Conservation (phyloP, 2,113 vertebrate species). For the Steatornis caripensis region DNA sequence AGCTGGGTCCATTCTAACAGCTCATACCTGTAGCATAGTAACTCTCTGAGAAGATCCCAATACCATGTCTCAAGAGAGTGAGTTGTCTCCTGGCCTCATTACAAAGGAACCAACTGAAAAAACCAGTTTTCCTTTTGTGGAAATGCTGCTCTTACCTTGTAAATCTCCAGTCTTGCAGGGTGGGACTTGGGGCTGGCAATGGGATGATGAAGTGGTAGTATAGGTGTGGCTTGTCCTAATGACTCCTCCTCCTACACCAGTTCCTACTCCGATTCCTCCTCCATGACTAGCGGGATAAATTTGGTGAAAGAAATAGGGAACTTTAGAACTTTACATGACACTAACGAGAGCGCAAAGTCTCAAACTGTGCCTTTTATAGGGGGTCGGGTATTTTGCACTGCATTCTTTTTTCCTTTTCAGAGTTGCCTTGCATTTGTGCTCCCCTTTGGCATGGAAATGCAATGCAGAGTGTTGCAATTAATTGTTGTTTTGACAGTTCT, state of each 20-base stretch:
- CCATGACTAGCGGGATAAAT: neutral
- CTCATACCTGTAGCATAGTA: neutral
- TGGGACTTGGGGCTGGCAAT: slow-evolving; percentile 43
- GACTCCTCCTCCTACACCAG: slow-evolving; percentile 20
- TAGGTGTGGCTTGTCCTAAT: slow-evolving; percentile 47
- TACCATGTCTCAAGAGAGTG: neutral
- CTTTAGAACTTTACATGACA: neutral
- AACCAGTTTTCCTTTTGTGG: neutral
- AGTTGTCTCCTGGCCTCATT: neutral
- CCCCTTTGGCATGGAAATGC: neutral
- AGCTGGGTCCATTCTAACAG: neutral
- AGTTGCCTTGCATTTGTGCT: neutral
- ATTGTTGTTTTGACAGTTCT: neutral
- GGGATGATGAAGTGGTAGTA: slow-evolving; percentile 17
- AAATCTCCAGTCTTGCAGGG: slow-evolving; percentile 40
- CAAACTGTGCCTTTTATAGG: neutral
- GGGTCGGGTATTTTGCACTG: neutral
- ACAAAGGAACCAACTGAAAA: neutral
- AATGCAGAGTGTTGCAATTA: neutral
- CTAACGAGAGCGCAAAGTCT: neutral
- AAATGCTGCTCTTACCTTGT: neutral
- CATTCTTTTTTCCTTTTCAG: neutral
- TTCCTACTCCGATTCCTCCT: slow-evolving; percentile 29
- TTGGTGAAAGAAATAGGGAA: neutral
- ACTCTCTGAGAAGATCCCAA: neutral